Base-by-base conservation (phyloP, 2,797 vertebrate genomes). In the Anas capensis region DNA sequence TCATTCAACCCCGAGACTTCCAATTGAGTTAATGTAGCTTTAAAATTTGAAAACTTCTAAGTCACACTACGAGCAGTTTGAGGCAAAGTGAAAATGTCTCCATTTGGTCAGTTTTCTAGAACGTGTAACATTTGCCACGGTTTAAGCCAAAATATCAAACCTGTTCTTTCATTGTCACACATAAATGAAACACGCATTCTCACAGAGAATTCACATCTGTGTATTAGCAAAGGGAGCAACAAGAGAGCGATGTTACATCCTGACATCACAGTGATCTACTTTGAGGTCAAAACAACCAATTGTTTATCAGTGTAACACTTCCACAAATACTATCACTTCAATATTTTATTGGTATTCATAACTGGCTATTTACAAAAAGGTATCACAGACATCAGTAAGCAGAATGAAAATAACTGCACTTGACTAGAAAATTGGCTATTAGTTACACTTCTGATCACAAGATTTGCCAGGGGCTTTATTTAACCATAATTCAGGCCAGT, bases 381-480 rank as follows among this genome's bases (percentile, higher is more conserved):
- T 68, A 86, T 58, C 88, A 94, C 60, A 91, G 87, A 79, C 31
- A 84, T 60, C 81, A 92, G 44, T 57, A 72, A 65, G 69, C 95
- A 89, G 94, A 95, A 92, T 73, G 82, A 94, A 68, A 96, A 88
- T 95, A 95, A 97, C 87, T 92, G 82, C 66, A 95, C 31, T 76
- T 96, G 94, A 97, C 75, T 87, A 88, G 80, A 97, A 97, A 97
- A 97, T 48, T 95, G 71, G 56, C 71, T 94, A 91, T 97, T 96
- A 95, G 92, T 79, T 95, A 97, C 77, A 92, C 90, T 92, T 92
- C 90, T 93, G 92, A 96, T 97, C 94, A 96, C 92, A 97, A 89
- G 92, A 87, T 86, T 94, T 96, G 93, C 97, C 89, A 94, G 72
- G 84, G 88, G 94, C 82, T 92, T 94, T 92, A 92, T 83, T 97